phyloP scores from a whole-genome alignment of 2,888 invertebrate species.

The Hofmannophila pseudospretella region DNA sequence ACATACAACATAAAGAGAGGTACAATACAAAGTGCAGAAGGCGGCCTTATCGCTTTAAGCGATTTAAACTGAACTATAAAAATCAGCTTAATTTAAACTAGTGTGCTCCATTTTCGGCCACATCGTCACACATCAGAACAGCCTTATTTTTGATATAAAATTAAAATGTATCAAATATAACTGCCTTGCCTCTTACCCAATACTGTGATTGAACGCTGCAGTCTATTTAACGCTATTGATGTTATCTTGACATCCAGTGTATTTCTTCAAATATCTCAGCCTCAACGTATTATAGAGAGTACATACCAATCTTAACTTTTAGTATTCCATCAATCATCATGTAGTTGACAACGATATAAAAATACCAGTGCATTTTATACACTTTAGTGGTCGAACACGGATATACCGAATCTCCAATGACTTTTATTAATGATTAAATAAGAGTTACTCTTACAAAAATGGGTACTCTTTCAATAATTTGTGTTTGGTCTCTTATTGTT shows the following conservation, averaged over 20 bases:
- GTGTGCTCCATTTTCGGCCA: too few species aligned
- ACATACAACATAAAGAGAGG: too few species aligned
- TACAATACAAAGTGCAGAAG: too few species aligned
- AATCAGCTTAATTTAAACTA: too few species aligned
- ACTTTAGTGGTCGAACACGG: not conserved
- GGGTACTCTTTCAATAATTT: slow-evolving; percentile 20
- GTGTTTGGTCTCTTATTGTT: slow-evolving; percentile 21
- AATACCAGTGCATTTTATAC: not conserved
- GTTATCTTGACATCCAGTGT: not conserved
- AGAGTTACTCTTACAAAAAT: slow-evolving; percentile 18
- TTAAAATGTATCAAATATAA: too few species aligned
- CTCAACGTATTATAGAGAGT: not conserved
- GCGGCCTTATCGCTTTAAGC: too few species aligned
- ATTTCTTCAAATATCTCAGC: not conserved
- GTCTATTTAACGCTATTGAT: too few species aligned
- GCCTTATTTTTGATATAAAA: too few species aligned
- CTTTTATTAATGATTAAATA: not conserved
- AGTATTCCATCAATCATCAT: slow-evolving; percentile 16
- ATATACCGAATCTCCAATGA: slow-evolving; percentile 2
- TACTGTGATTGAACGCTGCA: too few species aligned
- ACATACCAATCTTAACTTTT: slow-evolving; percentile 4
- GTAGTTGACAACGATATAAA: slow-evolving; percentile 11
- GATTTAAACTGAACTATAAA: too few species aligned
- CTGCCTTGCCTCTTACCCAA: too few species aligned
- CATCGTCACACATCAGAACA: too few species aligned